Evolutionary conservation across 2,797 vertebrate species (phyloP).

Genomic region (Adelosebastes latens): DNA sequence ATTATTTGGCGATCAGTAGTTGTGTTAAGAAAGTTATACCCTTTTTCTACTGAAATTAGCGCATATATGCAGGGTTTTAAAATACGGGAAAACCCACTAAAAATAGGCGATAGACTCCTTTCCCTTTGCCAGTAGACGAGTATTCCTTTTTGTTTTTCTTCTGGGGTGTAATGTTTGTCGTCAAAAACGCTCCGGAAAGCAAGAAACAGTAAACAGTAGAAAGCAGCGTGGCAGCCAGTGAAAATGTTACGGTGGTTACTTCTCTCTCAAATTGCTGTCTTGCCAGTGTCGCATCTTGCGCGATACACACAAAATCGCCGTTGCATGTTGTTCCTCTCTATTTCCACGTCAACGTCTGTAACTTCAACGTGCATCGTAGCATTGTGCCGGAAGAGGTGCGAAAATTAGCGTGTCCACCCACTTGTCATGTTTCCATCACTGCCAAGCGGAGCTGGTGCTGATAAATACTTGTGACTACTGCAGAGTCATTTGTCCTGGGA

Average conservation of each 20-base stretch:
- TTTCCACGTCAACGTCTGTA: background rate
- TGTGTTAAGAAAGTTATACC: background rate
- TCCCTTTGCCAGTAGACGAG: background rate
- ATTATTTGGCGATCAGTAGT: background rate
- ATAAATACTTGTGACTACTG: background rate
- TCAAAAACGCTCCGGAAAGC: too few relatives aligned
- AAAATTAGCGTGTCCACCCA: too few relatives aligned
- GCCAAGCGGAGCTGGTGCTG: fast-evolving
- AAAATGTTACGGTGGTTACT: too few relatives aligned
- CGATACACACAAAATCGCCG: background rate
- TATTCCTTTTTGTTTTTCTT: background rate
- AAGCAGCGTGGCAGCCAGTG: too few relatives aligned
- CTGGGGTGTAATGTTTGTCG: too few relatives aligned
- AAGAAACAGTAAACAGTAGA: too few relatives aligned
- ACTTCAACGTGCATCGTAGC: too few relatives aligned
- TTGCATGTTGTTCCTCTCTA: background rate
- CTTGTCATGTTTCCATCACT: background rate
- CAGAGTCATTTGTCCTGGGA: fast-evolving
- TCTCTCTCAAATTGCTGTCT: background rate
- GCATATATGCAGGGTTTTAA: background rate
- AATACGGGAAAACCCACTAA: fast-evolving
- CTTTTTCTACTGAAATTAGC: too few relatives aligned
- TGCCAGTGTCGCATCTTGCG: background rate
- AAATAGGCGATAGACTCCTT: background rate
- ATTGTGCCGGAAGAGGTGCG: too few relatives aligned